Base-by-base conservation (phyloP, 2,113 vertebrate species). In the Cygnus buccinator region DNA sequence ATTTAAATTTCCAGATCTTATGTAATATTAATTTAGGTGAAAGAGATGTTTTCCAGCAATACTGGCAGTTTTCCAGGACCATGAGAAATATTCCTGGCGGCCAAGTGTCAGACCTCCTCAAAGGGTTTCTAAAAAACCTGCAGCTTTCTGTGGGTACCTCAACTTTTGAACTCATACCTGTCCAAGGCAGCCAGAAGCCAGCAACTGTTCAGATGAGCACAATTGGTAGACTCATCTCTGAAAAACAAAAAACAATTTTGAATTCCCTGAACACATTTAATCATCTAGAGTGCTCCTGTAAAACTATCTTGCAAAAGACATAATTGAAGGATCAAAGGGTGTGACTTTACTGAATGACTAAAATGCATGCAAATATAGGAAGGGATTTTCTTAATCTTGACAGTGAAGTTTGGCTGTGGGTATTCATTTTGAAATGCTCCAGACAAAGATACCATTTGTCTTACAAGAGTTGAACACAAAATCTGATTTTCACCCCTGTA, bases 81-180 rank as follows among this genome's bases (percentile, higher is more conserved):
- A 31, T 15, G 37, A 20, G 22, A 62, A 54, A 13, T 78, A 22
- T 23, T 87, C 87, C 35, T 75, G 6, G 2, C 33, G 29, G 57
- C 6, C 19, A 57, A 6, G 4, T 8, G 2, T 26, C 13, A 0
- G 4, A 12, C 41, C 15, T 67, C 44, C 44, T 54, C 35, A 23
- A 75, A 90, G 22, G 9, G 7, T 48, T 61, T 70, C 39, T 37
- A 43, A 66, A 25, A 78, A 67, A 39, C 23, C 21, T 3, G 29
- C 4, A 35, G 6, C 6, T 58, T 5, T 50, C 14, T 35, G 20
- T 31, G 1, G 1, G 5, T 20, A 48, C 3, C 10, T 82, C 16
- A 61, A 15, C 83, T 62, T 52, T 74, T 8, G 71, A 14, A 54
- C 76, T 77, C 63, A 16, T 31, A 57, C 4, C 2, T 59, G 2